These are phyloP conservation scores for Chrosomus eos DNA, from an alignment of 2,797 vertebrate species.

Conservation along the genomic window DNA sequence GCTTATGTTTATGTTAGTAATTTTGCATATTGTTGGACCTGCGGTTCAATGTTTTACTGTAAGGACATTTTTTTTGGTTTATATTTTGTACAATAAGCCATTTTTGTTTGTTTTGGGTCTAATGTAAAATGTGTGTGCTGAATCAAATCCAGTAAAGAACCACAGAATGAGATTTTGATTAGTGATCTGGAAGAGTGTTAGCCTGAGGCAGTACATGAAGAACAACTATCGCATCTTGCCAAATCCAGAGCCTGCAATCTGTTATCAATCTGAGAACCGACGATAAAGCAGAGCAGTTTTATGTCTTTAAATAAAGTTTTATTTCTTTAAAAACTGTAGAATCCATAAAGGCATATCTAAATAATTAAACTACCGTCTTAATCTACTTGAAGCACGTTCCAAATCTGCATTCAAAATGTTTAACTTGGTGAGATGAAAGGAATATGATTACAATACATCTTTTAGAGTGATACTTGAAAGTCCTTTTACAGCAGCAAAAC, in stretches of 20 bases:
- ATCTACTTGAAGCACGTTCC: neutral
- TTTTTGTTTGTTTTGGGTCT: neutral
- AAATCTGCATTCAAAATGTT: constrained; percentile 3
- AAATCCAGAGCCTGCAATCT: constrained; percentile 26
- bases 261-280: constrained; percentile 21
- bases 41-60: neutral
- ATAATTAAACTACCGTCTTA: constrained; percentile 8
- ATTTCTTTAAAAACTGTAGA: constrained; percentile 23
- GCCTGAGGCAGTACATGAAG: constrained; percentile 16
- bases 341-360: constrained; percentile 12
- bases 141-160: constrained; percentile 8
- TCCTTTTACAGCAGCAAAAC: neutral
- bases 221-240: constrained; percentile 17
- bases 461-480: neutral
- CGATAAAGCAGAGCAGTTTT: constrained; percentile 20
- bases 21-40: neutral
- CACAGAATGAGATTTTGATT: constrained; percentile 15
- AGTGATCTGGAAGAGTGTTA: constrained; percentile 23
- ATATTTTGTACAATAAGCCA: neutral
- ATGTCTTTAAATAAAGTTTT: constrained; percentile 25
- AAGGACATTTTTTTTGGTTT: neutral
- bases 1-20: neutral
- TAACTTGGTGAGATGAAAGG: neutral
- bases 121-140: neutral
- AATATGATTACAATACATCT: neutral